Base-by-base conservation (phyloP, 1,140 invertebrate genomes). In the Drosophila leontia region DNA sequence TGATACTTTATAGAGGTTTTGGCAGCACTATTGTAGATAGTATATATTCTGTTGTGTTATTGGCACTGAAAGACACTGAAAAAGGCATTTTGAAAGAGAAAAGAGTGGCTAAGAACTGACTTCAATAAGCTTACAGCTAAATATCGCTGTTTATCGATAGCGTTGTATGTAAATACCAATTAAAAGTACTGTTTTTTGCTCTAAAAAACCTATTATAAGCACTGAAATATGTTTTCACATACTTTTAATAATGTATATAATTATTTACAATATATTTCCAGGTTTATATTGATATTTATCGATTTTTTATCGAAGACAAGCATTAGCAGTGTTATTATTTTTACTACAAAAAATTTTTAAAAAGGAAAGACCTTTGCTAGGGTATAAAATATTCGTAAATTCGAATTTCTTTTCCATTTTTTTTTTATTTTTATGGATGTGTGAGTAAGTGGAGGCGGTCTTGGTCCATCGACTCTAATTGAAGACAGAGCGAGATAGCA, bases 401-500 rank as follows among this genome's bases (percentile, higher is more conserved):
- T 3, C 6, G 0, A 56, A 37, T 39, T 26, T 39, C 2, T 11
- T 9, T 55, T 37, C 19, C 1, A 1, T 5, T 19, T 35, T 15
- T 55, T 35, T 35, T 19, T 50, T n/a, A 12, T 7, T 45, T 9
- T n/a, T 23, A 35, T 55, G 17, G 3, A 19, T 32, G 34, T 34
- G 62, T 34, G 56, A 26, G 62, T 26, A 41, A 35, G 41, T 19
- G 62, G 56, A 32, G 62, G 57, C 63, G 63, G 63, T 63, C 42
- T 67, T 63, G 63, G 63, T 67, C 59, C 59, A 67, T 63, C 63
- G 63, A 64, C 59, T 67, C 59, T 67, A 67, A 67, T 67, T 67
- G 58, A 67, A 67, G 63, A 45, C 9, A 7, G 1, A 67, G 23
- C 32, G 42, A 62, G 63, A 67, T 53, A 65, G 47, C 47, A 23